Evolutionary conservation across 2,888 invertebrate species (phyloP).

Genomic region (Plusia festucae): DNA sequence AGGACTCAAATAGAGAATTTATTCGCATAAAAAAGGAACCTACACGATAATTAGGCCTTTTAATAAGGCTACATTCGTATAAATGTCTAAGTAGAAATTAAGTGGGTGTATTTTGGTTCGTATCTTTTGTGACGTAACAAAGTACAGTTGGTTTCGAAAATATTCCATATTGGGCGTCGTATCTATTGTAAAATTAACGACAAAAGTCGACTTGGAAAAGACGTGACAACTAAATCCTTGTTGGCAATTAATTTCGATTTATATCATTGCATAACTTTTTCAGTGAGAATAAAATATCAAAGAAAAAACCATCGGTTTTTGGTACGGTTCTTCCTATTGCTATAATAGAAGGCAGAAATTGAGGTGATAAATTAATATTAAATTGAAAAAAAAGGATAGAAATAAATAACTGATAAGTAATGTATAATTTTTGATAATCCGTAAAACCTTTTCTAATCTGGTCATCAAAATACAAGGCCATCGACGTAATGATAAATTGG

Average conservation of each 20-base stretch:
- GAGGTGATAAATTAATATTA: no score
- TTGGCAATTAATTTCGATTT: no score
- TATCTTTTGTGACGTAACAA: neutral
- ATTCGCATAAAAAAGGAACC: neutral
- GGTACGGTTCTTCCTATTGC: no score
- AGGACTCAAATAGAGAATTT: no score
- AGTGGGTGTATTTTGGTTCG: neutral
- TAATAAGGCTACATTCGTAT: neutral
- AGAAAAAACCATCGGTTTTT: no score
- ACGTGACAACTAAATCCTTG: no score
- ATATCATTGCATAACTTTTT: no score
- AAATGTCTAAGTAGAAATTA: no score
- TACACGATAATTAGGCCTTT: neutral
- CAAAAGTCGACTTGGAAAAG: no score
- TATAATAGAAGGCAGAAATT: no score
- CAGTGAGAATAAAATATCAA: no score
- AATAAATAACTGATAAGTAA: neutral
- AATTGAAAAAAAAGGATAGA: no score
- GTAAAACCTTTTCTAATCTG: neutral
- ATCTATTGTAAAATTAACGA: neutral
- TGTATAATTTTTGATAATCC: neutral
- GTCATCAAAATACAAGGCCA: neutral
- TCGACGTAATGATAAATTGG: conserved; percentile 1
- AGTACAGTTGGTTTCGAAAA: neutral
- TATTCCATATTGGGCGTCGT: neutral